Conservation (phyloP, 2,797 vertebrate species). For the Lithobates sylvaticus region DNA sequence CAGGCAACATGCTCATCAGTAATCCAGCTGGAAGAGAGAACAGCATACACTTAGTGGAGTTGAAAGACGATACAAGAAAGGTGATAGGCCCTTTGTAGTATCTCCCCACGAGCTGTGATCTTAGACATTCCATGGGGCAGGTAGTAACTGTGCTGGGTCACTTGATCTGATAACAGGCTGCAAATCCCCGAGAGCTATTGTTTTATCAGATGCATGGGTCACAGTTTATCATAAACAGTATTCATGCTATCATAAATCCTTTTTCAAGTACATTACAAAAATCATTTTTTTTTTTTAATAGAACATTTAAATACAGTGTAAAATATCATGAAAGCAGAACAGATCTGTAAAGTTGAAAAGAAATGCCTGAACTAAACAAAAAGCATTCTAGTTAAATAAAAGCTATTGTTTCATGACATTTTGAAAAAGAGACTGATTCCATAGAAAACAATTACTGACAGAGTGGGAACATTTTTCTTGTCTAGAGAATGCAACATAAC, state of each 20-base stretch:
- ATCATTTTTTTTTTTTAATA: not conserved
- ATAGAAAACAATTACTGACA: too few relatives aligned
- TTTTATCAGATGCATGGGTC: slow-evolving; percentile 12
- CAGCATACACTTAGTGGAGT: slow-evolving; percentile 36
- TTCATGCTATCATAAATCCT: slow-evolving; percentile 1
- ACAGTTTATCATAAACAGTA: slow-evolving; percentile 22
- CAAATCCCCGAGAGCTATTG: slow-evolving; percentile 11
- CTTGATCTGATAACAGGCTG: slow-evolving; percentile 12
- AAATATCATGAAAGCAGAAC: not conserved
- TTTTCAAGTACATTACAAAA: not conserved
- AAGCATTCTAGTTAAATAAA: too few relatives aligned
- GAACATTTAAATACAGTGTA: not conserved
- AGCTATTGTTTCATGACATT: too few relatives aligned
- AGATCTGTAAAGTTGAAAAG: not conserved
- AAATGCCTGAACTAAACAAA: not conserved
- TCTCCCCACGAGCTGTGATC: slow-evolving; percentile 4
- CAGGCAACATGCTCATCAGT: slow-evolving; percentile 84
- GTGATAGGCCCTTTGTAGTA: slow-evolving; percentile 5
- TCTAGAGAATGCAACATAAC: too few relatives aligned
- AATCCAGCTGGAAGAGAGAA: slow-evolving; percentile 79
- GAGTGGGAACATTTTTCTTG: too few relatives aligned
- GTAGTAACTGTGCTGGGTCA: slow-evolving; percentile 1
- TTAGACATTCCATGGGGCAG: slow-evolving; percentile 9
- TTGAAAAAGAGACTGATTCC: not conserved
- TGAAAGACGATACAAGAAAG: slow-evolving; percentile 10